Conservation (phyloP, 2,888 invertebrate genomes). For the Entomobrya proxima region DNA sequence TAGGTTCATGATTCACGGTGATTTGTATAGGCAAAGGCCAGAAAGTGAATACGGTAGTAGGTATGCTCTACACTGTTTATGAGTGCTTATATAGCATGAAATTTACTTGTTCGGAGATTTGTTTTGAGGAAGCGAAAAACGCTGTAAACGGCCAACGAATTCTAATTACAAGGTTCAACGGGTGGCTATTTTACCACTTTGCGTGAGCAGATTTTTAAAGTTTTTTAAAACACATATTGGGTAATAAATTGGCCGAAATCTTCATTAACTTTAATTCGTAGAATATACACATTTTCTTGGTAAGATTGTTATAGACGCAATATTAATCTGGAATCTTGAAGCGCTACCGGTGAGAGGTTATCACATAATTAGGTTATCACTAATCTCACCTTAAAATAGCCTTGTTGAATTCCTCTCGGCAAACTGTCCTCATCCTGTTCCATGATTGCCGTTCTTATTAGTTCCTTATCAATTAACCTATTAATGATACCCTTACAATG, state of each 20-base stretch:
- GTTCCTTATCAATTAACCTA: slow-evolving; percentile 39
- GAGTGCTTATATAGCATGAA: not conserved
- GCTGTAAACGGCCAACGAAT: slow-evolving; percentile 20
- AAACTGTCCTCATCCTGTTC: slow-evolving; percentile 53
- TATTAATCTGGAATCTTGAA: too few species aligned
- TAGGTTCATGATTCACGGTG: too few species aligned
- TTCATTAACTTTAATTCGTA: too few species aligned
- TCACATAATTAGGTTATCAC: too few species aligned
- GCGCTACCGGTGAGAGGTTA: too few species aligned
- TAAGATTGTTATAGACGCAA: too few species aligned
- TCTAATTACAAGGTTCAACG: slow-evolving; percentile 25
- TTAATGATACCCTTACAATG: slow-evolving; percentile 40
- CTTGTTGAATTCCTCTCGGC: slow-evolving; percentile 58
- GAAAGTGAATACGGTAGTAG: not conserved
- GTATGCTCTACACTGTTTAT: not conserved
- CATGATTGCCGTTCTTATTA: slow-evolving; percentile 50
- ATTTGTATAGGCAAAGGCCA: too few species aligned
- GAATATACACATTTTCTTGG: too few species aligned
- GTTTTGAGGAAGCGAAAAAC: slow-evolving; percentile 19
- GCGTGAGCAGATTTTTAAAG: not conserved
- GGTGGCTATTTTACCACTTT: slow-evolving; percentile 10
- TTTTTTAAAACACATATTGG: not conserved
- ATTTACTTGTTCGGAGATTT: slow-evolving; percentile 9
- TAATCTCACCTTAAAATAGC: slow-evolving; percentile 54
- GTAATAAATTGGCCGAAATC: not conserved